Evolutionary conservation across 2,113 vertebrate species (phyloP), one percentile per base, ranked within the genome.

Genomic region (Porphyrio hochstetteri): DNA sequence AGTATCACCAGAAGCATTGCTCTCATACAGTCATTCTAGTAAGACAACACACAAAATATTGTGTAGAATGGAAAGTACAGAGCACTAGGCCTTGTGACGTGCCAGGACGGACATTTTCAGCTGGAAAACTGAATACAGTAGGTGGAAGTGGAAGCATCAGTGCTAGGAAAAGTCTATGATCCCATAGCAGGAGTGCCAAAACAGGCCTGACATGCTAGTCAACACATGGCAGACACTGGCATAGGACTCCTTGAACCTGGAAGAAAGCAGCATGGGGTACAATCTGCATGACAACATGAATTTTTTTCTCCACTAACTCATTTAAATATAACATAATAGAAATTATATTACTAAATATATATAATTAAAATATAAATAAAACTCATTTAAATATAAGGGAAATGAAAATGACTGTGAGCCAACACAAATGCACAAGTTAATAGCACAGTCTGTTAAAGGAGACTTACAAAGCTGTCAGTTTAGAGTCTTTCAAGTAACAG

Each of bases 161-260:
- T 3, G 11, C 23, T 27, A 64, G 19, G 28, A 40, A 40, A 77
- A 42, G 27, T 10, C 48, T 21, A 1, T 1, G 16, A 52, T 29
- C 3, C 2, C 55, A 28, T 0, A 86, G 59, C 28, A 59, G 36
- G 40, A 64, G 35, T 15, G 19, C 29, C 14, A 69, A 60, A 7
- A 33, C 10, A 18, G 25, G 40, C n/a, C 25, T 14, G 16, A 27
- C 28, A 44, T 2, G 18, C 11, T 19, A 46, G 8, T 57, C 13
- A 67, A 53, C 13, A 33, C 18, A 42, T 4, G 59, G 24, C 1
- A 4, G 57, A 65, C 36, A 50, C 7, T 15, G 46, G 36, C 9
- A 16, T 0, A 50, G 17, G 13, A 44, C n/a, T 82, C 79, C 68
- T 82, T 33, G 29, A 60, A 57, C 4, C 31, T 1, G 0, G 8